Percentiles rank a stretch among this genome's conserved stretches.
phyloP scores from a whole-genome alignment of 2,797 vertebrate species.

The Anas bernieri region DNA sequence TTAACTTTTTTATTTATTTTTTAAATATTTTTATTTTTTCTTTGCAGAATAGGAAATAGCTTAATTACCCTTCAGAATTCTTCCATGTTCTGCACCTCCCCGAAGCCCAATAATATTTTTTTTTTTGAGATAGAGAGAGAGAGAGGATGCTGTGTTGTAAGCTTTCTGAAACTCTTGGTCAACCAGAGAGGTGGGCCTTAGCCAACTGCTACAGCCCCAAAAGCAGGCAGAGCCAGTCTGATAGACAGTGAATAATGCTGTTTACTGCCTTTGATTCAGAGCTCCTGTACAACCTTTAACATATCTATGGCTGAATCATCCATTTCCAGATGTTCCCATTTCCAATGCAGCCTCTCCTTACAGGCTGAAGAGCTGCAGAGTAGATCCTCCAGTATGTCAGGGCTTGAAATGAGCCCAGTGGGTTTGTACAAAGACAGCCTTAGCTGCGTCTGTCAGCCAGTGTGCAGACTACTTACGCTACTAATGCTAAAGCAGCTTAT shows the following conservation, averaged over 20 bases:
- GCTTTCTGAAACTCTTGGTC: background rate
- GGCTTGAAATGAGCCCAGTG: background rate
- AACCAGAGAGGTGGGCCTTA: background rate
- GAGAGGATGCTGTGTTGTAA: background rate
- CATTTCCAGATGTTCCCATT: background rate
- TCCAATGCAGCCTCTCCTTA: background rate
- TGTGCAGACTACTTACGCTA: background rate
- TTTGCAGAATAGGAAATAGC: background rate
- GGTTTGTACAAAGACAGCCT: background rate
- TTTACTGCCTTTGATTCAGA: background rate
- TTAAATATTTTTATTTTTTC: background rate
- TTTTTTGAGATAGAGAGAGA: background rate
- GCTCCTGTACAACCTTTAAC: background rate
- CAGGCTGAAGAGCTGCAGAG: background rate
- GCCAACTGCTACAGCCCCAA: background rate
- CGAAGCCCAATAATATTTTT: background rate
- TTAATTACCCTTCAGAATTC: background rate
- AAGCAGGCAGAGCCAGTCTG: background rate
- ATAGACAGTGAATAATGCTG: background rate
- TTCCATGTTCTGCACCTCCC: background rate
- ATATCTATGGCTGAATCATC: background rate
- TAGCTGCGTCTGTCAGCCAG: background rate
- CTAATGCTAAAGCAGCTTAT: background rate
- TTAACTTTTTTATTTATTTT: background rate
- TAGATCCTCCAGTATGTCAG: background rate